These are phyloP conservation scores for Cremastinae sp. DNA, from an alignment of 2,888 invertebrate genomes.

Conservation along the genomic window DNA sequence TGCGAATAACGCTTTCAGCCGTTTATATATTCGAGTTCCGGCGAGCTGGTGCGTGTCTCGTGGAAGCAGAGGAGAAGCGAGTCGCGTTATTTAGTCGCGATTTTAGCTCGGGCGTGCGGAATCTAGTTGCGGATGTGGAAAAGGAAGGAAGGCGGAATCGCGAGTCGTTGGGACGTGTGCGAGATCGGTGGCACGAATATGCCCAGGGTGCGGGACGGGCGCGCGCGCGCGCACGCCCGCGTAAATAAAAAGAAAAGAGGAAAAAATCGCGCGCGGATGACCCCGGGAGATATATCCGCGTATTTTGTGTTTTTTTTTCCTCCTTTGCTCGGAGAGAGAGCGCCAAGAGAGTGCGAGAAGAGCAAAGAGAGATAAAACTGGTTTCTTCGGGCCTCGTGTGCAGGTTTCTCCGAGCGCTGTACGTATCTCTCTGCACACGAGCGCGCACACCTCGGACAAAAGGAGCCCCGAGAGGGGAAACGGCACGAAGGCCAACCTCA, in stretches of 20 bases:
- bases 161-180: not conserved
- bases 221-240: not conserved
- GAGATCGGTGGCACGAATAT: too few species aligned
- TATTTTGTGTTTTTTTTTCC: not conserved
- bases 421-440: not conserved
- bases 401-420: slow-evolving; percentile 36
- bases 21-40: slow-evolving; percentile 27
- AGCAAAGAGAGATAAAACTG: slow-evolving; percentile 63
- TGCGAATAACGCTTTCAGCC: slow-evolving; percentile 51
- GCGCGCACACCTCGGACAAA: not conserved
- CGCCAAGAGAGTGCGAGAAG: slow-evolving; percentile 30
- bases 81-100: slow-evolving; percentile 10
- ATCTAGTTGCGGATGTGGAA: not conserved
- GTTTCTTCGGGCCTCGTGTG: slow-evolving; percentile 58
- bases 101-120: slow-evolving; percentile 19
- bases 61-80: slow-evolving; percentile 33
- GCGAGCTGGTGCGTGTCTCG: slow-evolving; percentile 22
- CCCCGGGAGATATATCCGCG: slow-evolving; percentile 64
- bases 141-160: not conserved
- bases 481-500: slow-evolving; percentile 35
- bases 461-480: slow-evolving; percentile 19
- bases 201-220: slow-evolving; percentile 21
- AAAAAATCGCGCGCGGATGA: slow-evolving; percentile 59
- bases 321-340: slow-evolving; percentile 45
- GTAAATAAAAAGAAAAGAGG: not conserved